These are phyloP conservation scores for Copidosoma floridanum DNA, from an alignment of 1,140 invertebrate species.

Conservation along the genomic window DNA sequence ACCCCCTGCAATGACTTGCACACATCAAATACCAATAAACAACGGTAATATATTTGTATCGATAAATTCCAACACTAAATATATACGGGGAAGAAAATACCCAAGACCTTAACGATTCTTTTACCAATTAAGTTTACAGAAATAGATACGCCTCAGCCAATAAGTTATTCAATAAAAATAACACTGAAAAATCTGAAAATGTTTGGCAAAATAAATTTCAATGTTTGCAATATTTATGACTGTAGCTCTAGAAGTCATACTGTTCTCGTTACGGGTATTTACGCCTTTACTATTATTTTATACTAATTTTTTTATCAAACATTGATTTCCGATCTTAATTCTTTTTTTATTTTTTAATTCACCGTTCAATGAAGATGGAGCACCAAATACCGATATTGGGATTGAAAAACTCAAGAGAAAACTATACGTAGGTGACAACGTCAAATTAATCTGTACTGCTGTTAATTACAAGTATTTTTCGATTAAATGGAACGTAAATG, in stretches of 20 bases:
- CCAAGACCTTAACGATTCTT: too few relatives aligned
- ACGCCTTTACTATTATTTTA: not conserved
- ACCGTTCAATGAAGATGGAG: slow-evolving; percentile 45
- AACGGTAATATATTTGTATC: too few relatives aligned
- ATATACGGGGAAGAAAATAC: too few relatives aligned
- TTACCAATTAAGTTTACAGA: not conserved
- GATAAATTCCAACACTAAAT: too few relatives aligned
- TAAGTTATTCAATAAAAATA: too few relatives aligned
- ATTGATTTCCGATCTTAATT: too few relatives aligned
- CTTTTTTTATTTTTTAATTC: too few relatives aligned
- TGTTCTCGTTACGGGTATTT: slow-evolving; percentile 43
- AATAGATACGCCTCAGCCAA: not conserved
- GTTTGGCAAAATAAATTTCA: slow-evolving; percentile 39
- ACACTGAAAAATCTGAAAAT: slow-evolving; percentile 28
- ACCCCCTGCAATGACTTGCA: too few relatives aligned
- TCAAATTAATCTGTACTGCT: slow-evolving; percentile 58
- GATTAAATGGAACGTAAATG: slow-evolving; percentile 46
- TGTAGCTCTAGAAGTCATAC: slow-evolving; percentile 31
- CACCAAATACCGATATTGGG: slow-evolving; percentile 48
- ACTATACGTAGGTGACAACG: slow-evolving; percentile 57
- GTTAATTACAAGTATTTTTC: slow-evolving; percentile 57
- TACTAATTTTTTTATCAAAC: too few relatives aligned
- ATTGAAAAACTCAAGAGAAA: slow-evolving; percentile 43
- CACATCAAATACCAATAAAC: too few relatives aligned
- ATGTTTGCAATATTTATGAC: slow-evolving; percentile 36